A percentile compares a stretch with the other conserved stretches of the same genome.
Conservation (phyloP, 2,888 invertebrate species). For the Eilema griseolum region DNA sequence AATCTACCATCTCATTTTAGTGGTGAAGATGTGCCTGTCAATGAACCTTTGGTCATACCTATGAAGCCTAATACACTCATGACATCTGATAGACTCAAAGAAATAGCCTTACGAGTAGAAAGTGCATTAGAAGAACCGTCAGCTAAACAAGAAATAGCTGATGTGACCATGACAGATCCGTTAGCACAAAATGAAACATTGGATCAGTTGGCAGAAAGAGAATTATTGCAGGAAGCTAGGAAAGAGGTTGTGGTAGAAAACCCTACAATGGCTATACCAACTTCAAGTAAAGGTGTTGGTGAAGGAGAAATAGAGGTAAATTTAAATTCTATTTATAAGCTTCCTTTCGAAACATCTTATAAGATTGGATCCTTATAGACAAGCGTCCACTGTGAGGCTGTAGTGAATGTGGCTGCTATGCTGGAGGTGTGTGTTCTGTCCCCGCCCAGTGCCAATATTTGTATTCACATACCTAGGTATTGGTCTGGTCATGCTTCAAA, state of each 20-base stretch:
- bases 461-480: too few species aligned
- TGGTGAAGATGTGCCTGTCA: slow-evolving; percentile 83
- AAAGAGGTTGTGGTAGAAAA: slow-evolving; percentile 71
- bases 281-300: slow-evolving; percentile 85
- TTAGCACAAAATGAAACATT: slow-evolving; percentile 66
- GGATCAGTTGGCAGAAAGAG: slow-evolving; percentile 91
- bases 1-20: slow-evolving; percentile 61
- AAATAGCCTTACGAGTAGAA: slow-evolving; percentile 83
- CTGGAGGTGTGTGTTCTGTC: too few species aligned
- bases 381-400: too few species aligned
- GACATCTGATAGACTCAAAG: slow-evolving; percentile 79
- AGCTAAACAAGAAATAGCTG: slow-evolving; percentile 45
- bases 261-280: slow-evolving; percentile 83
- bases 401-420: too few species aligned
- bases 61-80: slow-evolving; percentile 87
- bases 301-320: slow-evolving; percentile 89
- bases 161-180: slow-evolving; percentile 55
- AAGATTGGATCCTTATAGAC: background rate
- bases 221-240: slow-evolving; percentile 89
- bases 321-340: background rate
- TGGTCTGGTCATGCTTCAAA: too few species aligned
- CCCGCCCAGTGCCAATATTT: too few species aligned
- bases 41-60: slow-evolving; percentile 89
- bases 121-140: slow-evolving; percentile 84
- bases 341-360: background rate